Conservation (phyloP, 2,113 vertebrate genomes). For the Zosterops lateralis region DNA sequence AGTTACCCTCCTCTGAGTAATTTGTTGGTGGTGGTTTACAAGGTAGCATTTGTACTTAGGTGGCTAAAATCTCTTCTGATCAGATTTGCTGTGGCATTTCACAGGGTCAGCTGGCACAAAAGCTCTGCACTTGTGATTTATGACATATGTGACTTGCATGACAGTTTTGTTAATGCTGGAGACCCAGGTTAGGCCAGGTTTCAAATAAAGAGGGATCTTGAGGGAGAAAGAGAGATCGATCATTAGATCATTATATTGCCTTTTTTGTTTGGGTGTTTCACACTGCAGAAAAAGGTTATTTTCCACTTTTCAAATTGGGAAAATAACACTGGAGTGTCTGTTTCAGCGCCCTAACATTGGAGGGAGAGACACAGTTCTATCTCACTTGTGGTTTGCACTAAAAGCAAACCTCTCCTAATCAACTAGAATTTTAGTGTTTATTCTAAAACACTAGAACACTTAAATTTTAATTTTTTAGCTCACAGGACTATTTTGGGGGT, state of each 20-base stretch:
- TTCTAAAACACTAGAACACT: background rate
- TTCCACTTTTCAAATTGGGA: background rate
- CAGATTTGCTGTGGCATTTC: background rate
- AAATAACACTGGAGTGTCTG: background rate
- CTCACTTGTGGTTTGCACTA: background rate
- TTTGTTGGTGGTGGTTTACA: background rate
- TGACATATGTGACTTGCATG: fast-evolving
- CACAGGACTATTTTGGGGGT: background rate
- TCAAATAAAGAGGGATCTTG: background rate
- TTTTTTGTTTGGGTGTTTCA: background rate
- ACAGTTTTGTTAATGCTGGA: background rate
- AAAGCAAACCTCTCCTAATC: background rate
- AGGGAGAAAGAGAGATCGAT: background rate
- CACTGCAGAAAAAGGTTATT: background rate
- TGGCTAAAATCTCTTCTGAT: background rate
- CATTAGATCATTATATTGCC: background rate
- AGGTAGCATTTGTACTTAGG: background rate
- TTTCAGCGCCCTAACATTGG: background rate
- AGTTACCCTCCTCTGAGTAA: background rate
- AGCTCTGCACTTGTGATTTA: background rate
- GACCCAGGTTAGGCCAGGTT: background rate
- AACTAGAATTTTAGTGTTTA: background rate
- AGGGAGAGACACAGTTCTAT: background rate
- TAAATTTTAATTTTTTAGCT: background rate
- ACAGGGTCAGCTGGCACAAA: background rate